Conservation (phyloP, 2,113 vertebrate species). For the Xiphophorus hellerii region DNA sequence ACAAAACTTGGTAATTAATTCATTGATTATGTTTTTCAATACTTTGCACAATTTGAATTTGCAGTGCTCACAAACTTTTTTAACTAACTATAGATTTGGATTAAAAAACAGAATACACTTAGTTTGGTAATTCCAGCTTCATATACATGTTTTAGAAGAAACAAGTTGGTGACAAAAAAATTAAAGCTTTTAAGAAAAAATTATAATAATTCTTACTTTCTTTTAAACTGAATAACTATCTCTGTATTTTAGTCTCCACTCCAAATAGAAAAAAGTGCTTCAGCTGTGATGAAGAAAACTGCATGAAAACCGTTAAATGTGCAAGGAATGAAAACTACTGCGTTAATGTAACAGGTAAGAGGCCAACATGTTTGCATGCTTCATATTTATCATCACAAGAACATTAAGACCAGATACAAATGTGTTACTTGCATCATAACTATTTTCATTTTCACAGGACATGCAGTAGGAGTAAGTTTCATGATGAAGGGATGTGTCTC, state of each 20-base stretch:
- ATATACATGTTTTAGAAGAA: too few relatives aligned
- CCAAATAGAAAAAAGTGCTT: conserved; percentile 68
- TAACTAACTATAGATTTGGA: too few relatives aligned
- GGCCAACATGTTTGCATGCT: neutral
- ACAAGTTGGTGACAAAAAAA: too few relatives aligned
- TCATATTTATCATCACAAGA: too few relatives aligned
- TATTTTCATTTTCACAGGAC: conserved; percentile 27
- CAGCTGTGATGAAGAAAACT: conserved; percentile 10
- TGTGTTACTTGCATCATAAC: neutral
- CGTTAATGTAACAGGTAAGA: conserved; percentile 8
- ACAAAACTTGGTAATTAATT: conserved; percentile 21
- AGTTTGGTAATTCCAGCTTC: too few relatives aligned
- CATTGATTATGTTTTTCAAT: neutral
- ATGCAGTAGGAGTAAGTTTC: rapidly evolving
- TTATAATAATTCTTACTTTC: too few relatives aligned
- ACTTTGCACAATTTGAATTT: neutral
- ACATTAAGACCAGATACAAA: too few relatives aligned
- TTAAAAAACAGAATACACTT: too few relatives aligned
- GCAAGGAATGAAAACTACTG: conserved; percentile 57
- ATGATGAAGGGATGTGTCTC: conserved; percentile 59
- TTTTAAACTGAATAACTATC: neutral
- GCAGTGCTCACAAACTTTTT: too few relatives aligned
- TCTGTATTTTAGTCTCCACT: neutral
- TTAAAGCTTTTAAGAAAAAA: too few relatives aligned
- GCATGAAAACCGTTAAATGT: conserved; percentile 40